Evolutionary conservation across 2,113 vertebrate species (phyloP).

Genomic region (Cacatua alba): DNA sequence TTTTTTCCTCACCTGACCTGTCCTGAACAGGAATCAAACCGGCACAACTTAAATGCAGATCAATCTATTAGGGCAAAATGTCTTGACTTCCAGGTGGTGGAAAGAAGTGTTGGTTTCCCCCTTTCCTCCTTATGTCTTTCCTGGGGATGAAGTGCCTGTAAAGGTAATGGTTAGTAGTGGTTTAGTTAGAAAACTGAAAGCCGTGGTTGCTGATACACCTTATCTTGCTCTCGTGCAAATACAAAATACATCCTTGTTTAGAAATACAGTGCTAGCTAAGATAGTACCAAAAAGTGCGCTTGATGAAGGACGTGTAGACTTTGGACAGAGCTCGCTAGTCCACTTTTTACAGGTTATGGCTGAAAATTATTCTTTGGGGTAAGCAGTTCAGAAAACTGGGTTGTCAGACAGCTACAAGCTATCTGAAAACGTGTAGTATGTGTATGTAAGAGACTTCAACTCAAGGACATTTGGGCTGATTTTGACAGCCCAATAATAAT

Average conservation of each 20-base stretch:
- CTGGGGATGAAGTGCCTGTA: not conserved
- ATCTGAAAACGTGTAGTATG: not conserved
- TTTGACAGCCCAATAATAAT: not conserved
- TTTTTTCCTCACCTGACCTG: not conserved
- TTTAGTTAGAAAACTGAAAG: not conserved
- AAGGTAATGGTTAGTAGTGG: not conserved
- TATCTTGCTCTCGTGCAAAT: not conserved
- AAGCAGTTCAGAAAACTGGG: not conserved
- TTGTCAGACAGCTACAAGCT: not conserved
- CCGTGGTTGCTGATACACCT: not conserved
- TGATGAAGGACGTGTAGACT: not conserved
- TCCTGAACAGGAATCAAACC: not conserved
- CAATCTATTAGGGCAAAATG: not conserved
- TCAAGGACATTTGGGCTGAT: not conserved
- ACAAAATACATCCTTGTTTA: not conserved
- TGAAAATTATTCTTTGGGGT: not conserved
- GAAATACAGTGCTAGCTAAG: not conserved
- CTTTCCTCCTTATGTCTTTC: not conserved
- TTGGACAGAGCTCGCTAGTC: not conserved
- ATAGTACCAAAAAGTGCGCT: not conserved
- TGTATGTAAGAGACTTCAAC: not conserved
- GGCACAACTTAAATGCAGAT: not conserved
- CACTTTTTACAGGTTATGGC: not conserved
- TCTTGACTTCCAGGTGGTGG: not conserved
- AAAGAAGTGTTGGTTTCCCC: not conserved